Evolutionary conservation across 2,797 vertebrate species (phyloP), one percentile per base, ranked within the genome.

Genomic region (Alouatta caraya): DNA sequence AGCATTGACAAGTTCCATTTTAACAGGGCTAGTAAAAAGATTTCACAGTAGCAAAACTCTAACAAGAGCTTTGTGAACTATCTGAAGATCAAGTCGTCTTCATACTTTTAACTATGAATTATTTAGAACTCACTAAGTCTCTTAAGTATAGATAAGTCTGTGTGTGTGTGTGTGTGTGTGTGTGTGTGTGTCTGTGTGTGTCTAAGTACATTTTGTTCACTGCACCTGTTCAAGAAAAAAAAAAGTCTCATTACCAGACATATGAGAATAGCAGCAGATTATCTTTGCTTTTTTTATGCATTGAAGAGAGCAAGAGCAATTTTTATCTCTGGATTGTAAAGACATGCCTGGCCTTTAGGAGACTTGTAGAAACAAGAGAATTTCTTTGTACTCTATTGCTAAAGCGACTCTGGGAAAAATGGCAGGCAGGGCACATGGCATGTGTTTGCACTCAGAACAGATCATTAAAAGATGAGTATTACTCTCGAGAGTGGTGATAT

Each of bases 51-150:
- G n/a, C 15, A 93, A 79, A 94, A n/a, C 33, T 92, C 33, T 57
- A 84, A 70, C n/a, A 89, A 42, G 46, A 93, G 11, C 42, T 96
- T 72, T 80, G 12, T 42, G 59, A 84, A 22, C 26, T 33, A 59
- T 67, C n/a, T 89, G 37, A 84, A 13, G 50, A 79, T 50, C 21
- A 22, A 76, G 2, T 86, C 39, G 11, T 37, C 64, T 84, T 80
- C 80, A 52, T 92, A 37, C 78, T 93, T 94, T 82, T 59, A 94
- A 14, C 55, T 83, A 21, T 64, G 44, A 42, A 89, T 57, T 88
- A 72, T 85, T 96, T 94, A 80, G 42, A 96, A 75, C 76, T 92
- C 55, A 92, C 17, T 67, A 87, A 88, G 42, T 83, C 24, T 92
- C 52, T 86, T 84, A 91, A 86, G 37, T 44, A n/a, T 13, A 86